These are phyloP conservation scores for Cistogaster globosa DNA, from an alignment of 2,888 invertebrate genomes.

Conservation along the genomic window DNA sequence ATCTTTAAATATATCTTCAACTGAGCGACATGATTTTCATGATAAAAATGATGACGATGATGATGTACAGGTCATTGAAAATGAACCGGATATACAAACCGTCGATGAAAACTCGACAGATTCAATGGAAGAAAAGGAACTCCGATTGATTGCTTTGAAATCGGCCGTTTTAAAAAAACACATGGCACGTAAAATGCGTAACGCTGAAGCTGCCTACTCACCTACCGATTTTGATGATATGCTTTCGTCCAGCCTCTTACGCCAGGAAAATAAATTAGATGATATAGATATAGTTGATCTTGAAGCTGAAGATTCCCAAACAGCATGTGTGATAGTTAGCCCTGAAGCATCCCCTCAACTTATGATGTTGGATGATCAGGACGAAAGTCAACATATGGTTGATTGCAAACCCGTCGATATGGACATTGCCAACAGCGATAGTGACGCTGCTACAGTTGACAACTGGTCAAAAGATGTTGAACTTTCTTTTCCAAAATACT, in stretches of 20 bases:
- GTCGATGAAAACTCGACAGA: conserved; percentile 68
- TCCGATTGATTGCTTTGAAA: conserved; percentile 82
- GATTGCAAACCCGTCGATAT: conserved; percentile 81
- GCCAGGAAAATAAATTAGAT: conserved; percentile 73
- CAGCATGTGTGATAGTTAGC: conserved; percentile 79
- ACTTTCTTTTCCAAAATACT: neutral
- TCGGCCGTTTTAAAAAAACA: conserved; percentile 82
- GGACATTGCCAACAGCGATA: conserved; percentile 82
- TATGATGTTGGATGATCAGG: conserved; percentile 62
- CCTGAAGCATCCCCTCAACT: conserved; percentile 80
- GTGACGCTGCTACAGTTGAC: conserved; percentile 75
- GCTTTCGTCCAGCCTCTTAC: conserved; percentile 70
- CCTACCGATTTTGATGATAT: conserved; percentile 82
- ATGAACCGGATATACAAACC: conserved; percentile 55
- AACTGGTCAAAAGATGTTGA: conserved; percentile 42
- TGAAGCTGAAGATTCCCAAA: conserved; percentile 74
- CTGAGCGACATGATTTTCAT: neutral
- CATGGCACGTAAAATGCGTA: conserved; percentile 80
- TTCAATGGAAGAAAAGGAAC: conserved; percentile 77
- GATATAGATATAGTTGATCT: conserved; percentile 73
- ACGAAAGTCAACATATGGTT: conserved; percentile 67
- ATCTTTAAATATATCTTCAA: neutral
- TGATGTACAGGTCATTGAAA: conserved; percentile 57
- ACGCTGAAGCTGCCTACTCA: conserved; percentile 81
- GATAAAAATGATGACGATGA: conserved; percentile 38